Percentiles rank a stretch among this genome's conserved stretches.
phyloP scores from a whole-genome alignment of 1,140 invertebrate species.

The Dinoponera quadriceps region DNA sequence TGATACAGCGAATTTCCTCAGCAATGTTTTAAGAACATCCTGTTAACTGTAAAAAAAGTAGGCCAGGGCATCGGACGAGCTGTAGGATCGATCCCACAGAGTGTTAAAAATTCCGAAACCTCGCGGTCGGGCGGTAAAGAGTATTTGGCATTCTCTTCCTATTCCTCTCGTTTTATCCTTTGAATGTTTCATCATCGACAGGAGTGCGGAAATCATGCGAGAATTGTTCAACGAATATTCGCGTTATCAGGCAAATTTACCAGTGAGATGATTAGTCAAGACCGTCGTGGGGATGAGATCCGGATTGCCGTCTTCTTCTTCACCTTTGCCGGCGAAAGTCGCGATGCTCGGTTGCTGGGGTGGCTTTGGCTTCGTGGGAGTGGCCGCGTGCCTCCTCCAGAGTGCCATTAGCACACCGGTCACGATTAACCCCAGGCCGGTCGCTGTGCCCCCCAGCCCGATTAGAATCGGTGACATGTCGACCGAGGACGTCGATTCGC shows the following conservation, averaged over 20 bases:
- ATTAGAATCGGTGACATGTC: constrained; percentile 89
- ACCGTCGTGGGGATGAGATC: constrained; percentile 84
- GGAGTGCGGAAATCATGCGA: not conserved
- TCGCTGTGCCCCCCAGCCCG: constrained; percentile 91
- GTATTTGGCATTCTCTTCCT: too few relatives aligned
- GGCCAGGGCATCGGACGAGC: not conserved
- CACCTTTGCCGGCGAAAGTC: constrained; percentile 82
- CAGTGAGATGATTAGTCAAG: constrained; percentile 81
- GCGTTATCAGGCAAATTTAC: constrained; percentile 55
- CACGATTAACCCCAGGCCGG: constrained; percentile 90
- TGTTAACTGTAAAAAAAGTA: not conserved
- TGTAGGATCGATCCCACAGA: not conserved
- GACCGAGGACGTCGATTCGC: constrained; percentile 80
- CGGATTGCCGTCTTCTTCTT: constrained; percentile 84
- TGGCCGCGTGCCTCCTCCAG: constrained; percentile 87
- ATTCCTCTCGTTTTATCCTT: not conserved
- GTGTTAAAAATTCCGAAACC: not conserved
- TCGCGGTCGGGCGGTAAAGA: not conserved
- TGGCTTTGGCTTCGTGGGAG: constrained; percentile 86
- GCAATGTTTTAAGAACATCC: not conserved
- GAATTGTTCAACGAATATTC: not conserved
- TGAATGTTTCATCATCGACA: not conserved
- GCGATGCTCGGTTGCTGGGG: constrained; percentile 81
- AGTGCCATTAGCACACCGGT: constrained; percentile 91
- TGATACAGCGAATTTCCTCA: not conserved